These are phyloP conservation scores for Chaunax sp. DNA, from an alignment of 2,797 vertebrate genomes.

Conservation along the genomic window DNA sequence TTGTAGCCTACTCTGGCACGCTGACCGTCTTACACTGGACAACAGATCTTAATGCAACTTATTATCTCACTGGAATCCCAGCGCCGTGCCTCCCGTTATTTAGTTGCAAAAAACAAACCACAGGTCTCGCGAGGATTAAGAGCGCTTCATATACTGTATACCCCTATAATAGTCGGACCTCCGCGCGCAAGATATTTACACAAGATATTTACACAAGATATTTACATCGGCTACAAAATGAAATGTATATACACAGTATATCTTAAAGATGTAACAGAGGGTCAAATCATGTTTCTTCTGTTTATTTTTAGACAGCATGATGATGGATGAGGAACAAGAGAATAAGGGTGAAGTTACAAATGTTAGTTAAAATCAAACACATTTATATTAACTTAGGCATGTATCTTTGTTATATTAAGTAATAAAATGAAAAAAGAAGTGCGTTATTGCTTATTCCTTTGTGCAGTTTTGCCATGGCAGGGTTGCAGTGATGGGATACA, in stretches of 20 bases:
- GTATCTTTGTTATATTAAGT: neutral
- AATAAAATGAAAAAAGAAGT: neutral
- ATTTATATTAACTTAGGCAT: neutral
- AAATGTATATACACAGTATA: too few species aligned
- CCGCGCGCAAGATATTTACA: too few species aligned
- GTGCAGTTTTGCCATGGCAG: neutral
- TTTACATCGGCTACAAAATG: too few species aligned
- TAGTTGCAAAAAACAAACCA: neutral
- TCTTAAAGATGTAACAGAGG: too few species aligned
- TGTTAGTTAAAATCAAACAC: neutral
- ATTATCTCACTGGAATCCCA: constrained; percentile 11
- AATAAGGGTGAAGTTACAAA: neutral
- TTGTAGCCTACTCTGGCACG: neutral
- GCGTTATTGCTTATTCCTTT: neutral
- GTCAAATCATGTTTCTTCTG: neutral
- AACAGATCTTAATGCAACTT: constrained; percentile 20
- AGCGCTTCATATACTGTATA: too few species aligned
- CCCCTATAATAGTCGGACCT: too few species aligned
- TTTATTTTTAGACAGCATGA: constrained; percentile 26
- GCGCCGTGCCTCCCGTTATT: constrained; percentile 3
- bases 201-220: too few species aligned
- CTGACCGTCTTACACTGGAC: neutral
- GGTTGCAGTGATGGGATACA: neutral
- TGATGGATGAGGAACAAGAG: constrained; percentile 16
- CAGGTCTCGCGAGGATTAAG: constrained; percentile 53